Base-by-base conservation (phyloP, 2,888 invertebrate species). In the Scaptomyza parva region DNA sequence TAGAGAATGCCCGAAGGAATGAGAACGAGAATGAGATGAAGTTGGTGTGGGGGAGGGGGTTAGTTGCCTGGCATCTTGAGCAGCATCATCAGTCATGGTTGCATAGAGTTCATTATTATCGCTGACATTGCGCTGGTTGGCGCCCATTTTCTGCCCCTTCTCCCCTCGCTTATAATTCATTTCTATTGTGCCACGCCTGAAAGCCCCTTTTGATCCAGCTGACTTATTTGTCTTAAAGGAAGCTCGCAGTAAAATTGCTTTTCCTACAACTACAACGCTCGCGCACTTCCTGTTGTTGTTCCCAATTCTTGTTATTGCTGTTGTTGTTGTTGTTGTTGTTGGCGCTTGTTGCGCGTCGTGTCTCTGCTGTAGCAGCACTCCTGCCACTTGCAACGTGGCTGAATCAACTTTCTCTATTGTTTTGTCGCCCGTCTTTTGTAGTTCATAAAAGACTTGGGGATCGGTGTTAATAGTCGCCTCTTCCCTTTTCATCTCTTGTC, bases 171-270 rank as follows among this genome's bases (percentile, higher is more conserved):
- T 65, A 67, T 67, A 62, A 76, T 78, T 75, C 78, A 76, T 76
- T 72, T 71, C 70, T 78, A 82, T 78, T 77, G 89, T 88, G 76
- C 70, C 67, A 75, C 72, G 85, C 69, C 84, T 78, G 80, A 78
- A 83, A 88, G 87, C 83, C 80, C 76, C 88, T 89, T 89, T 89
- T 89, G 87, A 89, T 90, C 88, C 89, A 73, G 73, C 80, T 79
- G 87, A 90, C 89, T 89, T 90, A 90, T 89, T 90, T 89, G 89
- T 90, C 90, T 89, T 81, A 78, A 78, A 85, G 90, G 88, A 90
- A 90, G 79, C 88, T 88, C 75, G 65, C 81, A 89, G 80, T 80
- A 76, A 89, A 90, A 89, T 90, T 90, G 90, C 89, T 89, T 89
- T 88, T 88, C 88, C 84, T 84, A 71, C 70, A 73, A 78, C 47